Percentiles rank a stretch among this genome's conserved stretches.
Evolutionary conservation across 37 sponge, comb jelly and placozoan genomes (phyloP).

Genomic region (Mnemiopsis leidyi): DNA sequence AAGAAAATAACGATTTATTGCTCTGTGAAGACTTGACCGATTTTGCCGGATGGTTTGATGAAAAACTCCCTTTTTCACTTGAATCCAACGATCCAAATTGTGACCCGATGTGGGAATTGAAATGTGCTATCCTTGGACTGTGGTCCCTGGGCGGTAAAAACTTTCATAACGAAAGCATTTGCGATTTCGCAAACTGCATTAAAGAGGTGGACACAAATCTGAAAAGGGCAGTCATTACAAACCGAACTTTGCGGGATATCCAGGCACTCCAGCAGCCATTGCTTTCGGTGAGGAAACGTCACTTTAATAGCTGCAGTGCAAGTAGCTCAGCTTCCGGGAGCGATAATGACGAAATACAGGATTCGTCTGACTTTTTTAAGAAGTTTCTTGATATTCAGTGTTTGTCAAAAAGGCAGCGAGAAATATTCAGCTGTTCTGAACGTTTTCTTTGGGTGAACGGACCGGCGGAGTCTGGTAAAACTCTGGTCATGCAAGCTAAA

Average conservation of each 20-base stretch:
- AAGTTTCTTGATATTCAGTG: neutral
- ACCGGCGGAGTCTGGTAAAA: neutral
- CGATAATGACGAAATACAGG: neutral
- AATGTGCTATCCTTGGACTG: neutral
- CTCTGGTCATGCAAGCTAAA: neutral
- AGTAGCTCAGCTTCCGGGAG: neutral
- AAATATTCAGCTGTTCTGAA: neutral
- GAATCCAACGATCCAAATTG: neutral
- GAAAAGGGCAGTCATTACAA: neutral
- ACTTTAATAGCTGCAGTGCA: neutral
- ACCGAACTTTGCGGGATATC: neutral
- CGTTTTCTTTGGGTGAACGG: neutral
- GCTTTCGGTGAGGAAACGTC: neutral
- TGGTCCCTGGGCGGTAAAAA: neutral
- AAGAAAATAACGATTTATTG: neutral
- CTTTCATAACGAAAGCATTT: neutral
- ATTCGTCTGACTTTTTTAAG: neutral
- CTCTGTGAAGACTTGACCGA: neutral
- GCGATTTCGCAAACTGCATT: neutral
- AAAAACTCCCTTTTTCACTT: too few relatives aligned
- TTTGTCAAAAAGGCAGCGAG: neutral
- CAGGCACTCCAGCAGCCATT: neutral
- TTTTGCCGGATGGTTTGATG: neutral
- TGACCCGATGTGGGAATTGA: neutral
- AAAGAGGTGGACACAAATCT: neutral